Percentiles rank a stretch among this genome's conserved stretches.
Evolutionary conservation across 2,797 vertebrate genomes (phyloP).

Genomic region (Myotis myotis): DNA sequence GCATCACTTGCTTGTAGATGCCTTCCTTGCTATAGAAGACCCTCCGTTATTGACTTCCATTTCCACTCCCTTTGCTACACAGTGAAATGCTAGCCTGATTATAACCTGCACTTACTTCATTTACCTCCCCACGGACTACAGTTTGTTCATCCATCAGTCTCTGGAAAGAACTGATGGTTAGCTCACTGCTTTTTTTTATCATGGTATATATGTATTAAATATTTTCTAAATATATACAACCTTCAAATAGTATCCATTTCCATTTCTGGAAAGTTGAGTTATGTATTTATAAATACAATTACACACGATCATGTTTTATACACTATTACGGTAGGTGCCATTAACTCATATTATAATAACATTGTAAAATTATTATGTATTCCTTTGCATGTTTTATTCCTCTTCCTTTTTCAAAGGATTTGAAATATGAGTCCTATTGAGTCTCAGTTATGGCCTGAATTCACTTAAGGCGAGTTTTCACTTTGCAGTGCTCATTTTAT

Average conservation of each 20-base stretch:
- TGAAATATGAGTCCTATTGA: not conserved
- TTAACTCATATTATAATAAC: not conserved
- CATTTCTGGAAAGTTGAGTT: too few species aligned
- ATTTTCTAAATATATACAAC: constrained; percentile 23
- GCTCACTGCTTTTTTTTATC: not conserved
- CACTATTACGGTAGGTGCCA: not conserved
- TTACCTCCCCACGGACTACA: not conserved
- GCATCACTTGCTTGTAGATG: not conserved
- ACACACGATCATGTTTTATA: not conserved
- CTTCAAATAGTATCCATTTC: not conserved
- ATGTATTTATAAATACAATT: not conserved
- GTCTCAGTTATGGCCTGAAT: not conserved
- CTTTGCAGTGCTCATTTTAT: not conserved
- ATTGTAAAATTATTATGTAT: not conserved
- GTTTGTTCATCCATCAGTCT: not conserved
- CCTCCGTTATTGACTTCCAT: not conserved
- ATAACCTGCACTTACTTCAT: not conserved
- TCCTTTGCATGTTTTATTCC: not conserved
- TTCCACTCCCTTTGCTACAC: not conserved
- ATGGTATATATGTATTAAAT: not conserved
- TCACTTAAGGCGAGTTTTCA: constrained; percentile 1
- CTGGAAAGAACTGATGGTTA: not conserved
- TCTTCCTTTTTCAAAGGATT: not conserved
- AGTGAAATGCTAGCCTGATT: not conserved
- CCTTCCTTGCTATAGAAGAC: not conserved